phyloP scores from a whole-genome alignment of 1,140 invertebrate species.

The Matsumurasca onukii region DNA sequence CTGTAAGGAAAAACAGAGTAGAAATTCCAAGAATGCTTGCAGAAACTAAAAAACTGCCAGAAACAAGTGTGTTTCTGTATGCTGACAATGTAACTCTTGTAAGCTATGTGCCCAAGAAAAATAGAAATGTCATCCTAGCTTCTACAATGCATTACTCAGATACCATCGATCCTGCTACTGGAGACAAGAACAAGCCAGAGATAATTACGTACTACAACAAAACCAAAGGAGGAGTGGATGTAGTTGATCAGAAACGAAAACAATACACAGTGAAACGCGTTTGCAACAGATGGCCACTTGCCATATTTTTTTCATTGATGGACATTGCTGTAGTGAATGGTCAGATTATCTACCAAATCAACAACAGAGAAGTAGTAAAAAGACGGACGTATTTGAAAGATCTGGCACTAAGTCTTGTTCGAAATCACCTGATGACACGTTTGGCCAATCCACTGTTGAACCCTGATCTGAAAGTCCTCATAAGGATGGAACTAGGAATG shows the following conservation, averaged over 20 bases:
- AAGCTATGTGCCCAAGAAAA: not conserved
- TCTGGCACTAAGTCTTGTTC: not conserved
- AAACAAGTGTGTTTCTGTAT: not conserved
- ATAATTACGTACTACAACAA: not conserved
- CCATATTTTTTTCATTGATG: not conserved
- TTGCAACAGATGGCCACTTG: not conserved
- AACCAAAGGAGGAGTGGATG: too few species aligned
- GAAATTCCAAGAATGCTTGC: not conserved
- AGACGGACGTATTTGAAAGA: not conserved
- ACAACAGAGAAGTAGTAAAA: not conserved
- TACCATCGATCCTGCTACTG: not conserved
- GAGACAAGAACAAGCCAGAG: not conserved
- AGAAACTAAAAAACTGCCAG: not conserved
- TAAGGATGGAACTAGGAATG: slow-evolving; percentile 1
- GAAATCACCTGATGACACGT: not conserved
- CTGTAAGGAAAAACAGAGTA: not conserved
- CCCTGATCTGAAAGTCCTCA: slow-evolving; percentile 1
- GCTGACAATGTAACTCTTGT: not conserved
- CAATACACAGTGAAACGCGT: not conserved
- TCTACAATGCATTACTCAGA: not conserved
- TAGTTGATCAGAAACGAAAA: not conserved
- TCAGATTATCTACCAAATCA: not conserved
- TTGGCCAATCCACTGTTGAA: not conserved
- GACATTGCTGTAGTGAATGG: not conserved
- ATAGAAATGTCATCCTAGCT: slow-evolving; percentile 1